Evolutionary conservation across 2,888 invertebrate genomes (phyloP).

Genomic region (Lasioglossum morio): DNA sequence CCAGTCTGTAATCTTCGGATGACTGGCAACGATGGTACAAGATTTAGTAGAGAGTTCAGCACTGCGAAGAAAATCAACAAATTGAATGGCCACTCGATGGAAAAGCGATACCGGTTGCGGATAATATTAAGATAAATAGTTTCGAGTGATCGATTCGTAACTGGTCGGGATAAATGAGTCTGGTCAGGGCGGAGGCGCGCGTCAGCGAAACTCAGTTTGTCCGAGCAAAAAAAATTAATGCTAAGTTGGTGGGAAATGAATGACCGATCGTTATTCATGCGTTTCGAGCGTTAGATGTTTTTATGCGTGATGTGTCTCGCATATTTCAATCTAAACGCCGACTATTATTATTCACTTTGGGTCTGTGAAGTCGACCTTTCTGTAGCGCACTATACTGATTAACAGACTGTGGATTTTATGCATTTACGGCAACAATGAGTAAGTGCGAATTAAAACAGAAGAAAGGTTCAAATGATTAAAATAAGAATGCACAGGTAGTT

Average conservation of each 20-base stretch:
- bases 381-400: not conserved
- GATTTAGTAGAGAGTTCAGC: not conserved
- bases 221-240: slow-evolving; percentile 6
- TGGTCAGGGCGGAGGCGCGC: not conserved
- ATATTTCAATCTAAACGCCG: slow-evolving; percentile 11
- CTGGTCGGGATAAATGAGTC: slow-evolving; percentile 8
- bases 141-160: slow-evolving; percentile 4
- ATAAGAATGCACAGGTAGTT: no score
- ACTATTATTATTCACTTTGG: slow-evolving; percentile 6
- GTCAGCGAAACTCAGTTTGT: not conserved
- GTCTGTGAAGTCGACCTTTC: not conserved
- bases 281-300: slow-evolving; percentile 1
- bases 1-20: not conserved
- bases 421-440: no score
- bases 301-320: not conserved
- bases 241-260: slow-evolving; percentile 5
- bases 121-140: not conserved
- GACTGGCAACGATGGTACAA: not conserved
- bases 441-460: not conserved
- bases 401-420: no score
- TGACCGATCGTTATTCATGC: slow-evolving; percentile 1
- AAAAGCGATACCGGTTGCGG: not conserved
- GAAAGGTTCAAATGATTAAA: no score
- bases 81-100: not conserved
- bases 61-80: not conserved